Evolutionary conservation across 2,888 invertebrate genomes (phyloP).

Genomic region (Pyrocoelia pectoralis): DNA sequence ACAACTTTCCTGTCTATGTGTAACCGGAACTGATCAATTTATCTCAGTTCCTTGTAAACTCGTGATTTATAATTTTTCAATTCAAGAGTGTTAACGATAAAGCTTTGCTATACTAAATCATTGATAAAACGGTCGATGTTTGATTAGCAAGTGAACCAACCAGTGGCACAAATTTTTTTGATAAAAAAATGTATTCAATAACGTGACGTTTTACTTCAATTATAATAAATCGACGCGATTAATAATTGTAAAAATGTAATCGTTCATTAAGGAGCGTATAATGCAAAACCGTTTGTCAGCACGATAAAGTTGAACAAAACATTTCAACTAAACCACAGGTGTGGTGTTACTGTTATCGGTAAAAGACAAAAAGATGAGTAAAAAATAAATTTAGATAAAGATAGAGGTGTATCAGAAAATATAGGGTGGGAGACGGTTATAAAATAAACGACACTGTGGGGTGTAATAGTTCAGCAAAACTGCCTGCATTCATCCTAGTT

Average conservation of each 20-base stretch:
- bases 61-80: not conserved
- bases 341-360: not conserved
- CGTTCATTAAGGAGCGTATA: not conserved
- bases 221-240: not conserved
- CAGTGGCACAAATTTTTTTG: too few species aligned
- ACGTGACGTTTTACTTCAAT: not conserved
- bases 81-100: not conserved
- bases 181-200: not conserved
- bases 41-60: too few species aligned
- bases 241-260: not conserved
- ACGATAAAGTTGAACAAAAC: too few species aligned
- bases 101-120: not conserved
- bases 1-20: too few species aligned
- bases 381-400: slow-evolving; percentile 13
- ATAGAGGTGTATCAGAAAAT: slow-evolving; percentile 22
- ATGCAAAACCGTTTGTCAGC: not conserved
- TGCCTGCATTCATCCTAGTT: slow-evolving; percentile 31
- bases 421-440: slow-evolving; percentile 20
- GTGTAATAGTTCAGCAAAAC: slow-evolving; percentile 32
- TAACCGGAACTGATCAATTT: too few species aligned
- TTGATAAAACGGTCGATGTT: not conserved
- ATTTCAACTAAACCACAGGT: slow-evolving; percentile 9
- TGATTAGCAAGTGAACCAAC: not conserved
- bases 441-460: slow-evolving; percentile 31
- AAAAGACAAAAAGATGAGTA: slow-evolving; percentile 5